A percentile compares a stretch with the other conserved stretches of the same genome.
These are phyloP conservation scores for Drosophila bocqueti DNA, from an alignment of 1,140 invertebrate species.

Conservation along the genomic window DNA sequence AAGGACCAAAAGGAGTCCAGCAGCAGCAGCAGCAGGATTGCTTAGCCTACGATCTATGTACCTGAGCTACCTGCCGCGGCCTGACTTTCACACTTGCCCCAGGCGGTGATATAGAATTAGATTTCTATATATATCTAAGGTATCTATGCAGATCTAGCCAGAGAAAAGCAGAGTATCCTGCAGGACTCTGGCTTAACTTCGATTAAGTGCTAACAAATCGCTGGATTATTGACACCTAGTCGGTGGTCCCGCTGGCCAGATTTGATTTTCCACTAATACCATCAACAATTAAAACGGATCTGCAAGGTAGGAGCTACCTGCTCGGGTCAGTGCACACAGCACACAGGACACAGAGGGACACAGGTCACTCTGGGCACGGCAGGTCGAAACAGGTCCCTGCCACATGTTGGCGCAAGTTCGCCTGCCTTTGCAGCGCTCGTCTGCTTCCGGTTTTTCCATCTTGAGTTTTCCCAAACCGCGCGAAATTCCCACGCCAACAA, in stretches of 20 bases:
- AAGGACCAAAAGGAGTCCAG: conserved; percentile 13
- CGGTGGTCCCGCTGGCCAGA: conserved; percentile 36
- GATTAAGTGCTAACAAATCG: conserved; percentile 77
- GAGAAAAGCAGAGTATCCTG: not conserved
- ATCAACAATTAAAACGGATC: conserved; percentile 79
- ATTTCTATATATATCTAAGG: not conserved
- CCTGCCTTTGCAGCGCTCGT: conserved; percentile 12
- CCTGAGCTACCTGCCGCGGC: conserved; percentile 44
- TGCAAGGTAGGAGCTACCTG: conserved; percentile 41
- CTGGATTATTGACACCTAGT: conserved; percentile 77
- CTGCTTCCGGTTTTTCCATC: conserved; percentile 76
- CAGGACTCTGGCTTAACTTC: conserved; percentile 61
- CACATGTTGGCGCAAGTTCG: conserved; percentile 77
- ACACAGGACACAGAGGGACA: not conserved
- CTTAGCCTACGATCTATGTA: conserved; percentile 20
- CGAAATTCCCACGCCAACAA: conserved; percentile 70
- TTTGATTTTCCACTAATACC: conserved; percentile 82
- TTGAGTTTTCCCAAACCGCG: conserved; percentile 64
- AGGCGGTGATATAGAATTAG: not conserved
- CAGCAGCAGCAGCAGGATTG: not conserved
- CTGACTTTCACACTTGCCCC: conserved; percentile 64
- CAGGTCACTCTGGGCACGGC: not conserved
- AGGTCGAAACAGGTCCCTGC: conserved; percentile 47
- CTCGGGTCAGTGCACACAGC: not conserved
- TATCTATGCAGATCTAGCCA: not conserved